These are phyloP conservation scores for Amblyteles armatorius DNA, from an alignment of 2,888 invertebrate genomes.

Conservation along the genomic window DNA sequence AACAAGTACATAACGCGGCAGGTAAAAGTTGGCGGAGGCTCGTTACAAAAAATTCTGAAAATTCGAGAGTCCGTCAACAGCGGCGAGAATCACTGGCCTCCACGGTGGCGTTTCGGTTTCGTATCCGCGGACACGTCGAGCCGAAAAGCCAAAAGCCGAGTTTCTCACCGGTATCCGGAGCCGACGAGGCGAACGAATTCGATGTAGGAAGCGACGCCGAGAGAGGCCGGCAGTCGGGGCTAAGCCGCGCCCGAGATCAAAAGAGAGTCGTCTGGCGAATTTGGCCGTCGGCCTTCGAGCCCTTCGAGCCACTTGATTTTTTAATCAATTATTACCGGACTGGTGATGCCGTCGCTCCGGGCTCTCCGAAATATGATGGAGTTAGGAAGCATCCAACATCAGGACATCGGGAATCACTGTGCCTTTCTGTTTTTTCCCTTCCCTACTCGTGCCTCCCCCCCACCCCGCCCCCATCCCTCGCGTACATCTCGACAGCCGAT, in stretches of 20 bases:
- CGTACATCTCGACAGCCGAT: conserved; percentile 64
- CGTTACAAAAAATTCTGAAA: conserved; percentile 21
- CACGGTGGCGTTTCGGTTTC: conserved; percentile 19
- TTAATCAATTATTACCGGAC: conserved; percentile 76
- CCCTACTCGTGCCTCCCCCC: conserved; percentile 25
- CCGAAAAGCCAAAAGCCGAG: conserved; percentile 28
- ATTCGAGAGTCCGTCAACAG: conserved; percentile 23
- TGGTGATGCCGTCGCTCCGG: conserved; percentile 65
- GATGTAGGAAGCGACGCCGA: conserved; percentile 67
- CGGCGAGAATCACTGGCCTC: conserved; percentile 32
- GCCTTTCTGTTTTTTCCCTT: conserved; percentile 54
- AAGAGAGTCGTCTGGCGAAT: conserved; percentile 69
- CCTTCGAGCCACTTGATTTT: conserved; percentile 76
- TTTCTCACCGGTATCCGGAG: conserved; percentile 66
- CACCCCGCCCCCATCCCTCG: conserved; percentile 11
- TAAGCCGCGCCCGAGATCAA: conserved; percentile 71
- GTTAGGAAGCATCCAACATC: conserved; percentile 62
- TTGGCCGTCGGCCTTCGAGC: conserved; percentile 65
- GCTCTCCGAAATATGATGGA: conserved; percentile 45
- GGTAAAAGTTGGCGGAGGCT: conserved; percentile 20
- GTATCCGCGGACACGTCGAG: conserved; percentile 26
- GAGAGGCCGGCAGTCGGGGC: conserved; percentile 43
- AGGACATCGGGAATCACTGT: conserved; percentile 63
- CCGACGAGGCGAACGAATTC: conserved; percentile 76
- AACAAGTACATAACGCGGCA: conserved; percentile 12